A percentile compares a stretch with the other conserved stretches of the same genome.
These are phyloP conservation scores for Penelope pileata DNA, from an alignment of 2,113 vertebrate species.

Conservation along the genomic window DNA sequence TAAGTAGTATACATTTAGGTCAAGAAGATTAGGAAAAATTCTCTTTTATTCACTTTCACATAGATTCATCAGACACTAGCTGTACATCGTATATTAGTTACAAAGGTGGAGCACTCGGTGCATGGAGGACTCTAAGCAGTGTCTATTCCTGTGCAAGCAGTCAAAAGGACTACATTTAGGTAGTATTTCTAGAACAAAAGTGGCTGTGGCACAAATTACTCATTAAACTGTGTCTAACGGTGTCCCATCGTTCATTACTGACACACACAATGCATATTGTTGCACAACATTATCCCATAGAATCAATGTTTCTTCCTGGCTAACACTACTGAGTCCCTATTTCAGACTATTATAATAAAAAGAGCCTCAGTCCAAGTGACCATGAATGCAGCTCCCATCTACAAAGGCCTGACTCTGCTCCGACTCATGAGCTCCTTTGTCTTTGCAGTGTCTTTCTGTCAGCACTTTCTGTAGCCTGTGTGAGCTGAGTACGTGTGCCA, in stretches of 20 bases:
- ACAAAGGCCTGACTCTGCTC: background rate
- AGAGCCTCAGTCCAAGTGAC: background rate
- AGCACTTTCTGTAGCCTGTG: background rate
- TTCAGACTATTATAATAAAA: rapidly evolving
- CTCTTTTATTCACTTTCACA: background rate
- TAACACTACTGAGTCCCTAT: rapidly evolving
- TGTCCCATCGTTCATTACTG: background rate
- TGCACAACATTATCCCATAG: background rate
- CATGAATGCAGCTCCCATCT: background rate
- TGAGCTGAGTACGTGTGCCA: background rate
- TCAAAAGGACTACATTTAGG: background rate
- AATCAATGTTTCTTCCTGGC: background rate
- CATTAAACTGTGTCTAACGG: background rate
- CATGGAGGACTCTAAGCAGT: background rate
- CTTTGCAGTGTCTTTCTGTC: background rate
- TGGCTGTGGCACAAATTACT: background rate
- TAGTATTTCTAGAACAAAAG: conserved; percentile 10
- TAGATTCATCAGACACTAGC: background rate
- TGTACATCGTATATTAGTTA: background rate
- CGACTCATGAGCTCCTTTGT: background rate
- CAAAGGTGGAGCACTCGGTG: background rate
- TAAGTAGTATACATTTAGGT: background rate
- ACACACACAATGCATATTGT: background rate
- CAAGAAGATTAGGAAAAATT: background rate
- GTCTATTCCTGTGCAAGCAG: background rate